phyloP scores from a whole-genome alignment of 2,797 vertebrate genomes.

The Sylvia borin region DNA sequence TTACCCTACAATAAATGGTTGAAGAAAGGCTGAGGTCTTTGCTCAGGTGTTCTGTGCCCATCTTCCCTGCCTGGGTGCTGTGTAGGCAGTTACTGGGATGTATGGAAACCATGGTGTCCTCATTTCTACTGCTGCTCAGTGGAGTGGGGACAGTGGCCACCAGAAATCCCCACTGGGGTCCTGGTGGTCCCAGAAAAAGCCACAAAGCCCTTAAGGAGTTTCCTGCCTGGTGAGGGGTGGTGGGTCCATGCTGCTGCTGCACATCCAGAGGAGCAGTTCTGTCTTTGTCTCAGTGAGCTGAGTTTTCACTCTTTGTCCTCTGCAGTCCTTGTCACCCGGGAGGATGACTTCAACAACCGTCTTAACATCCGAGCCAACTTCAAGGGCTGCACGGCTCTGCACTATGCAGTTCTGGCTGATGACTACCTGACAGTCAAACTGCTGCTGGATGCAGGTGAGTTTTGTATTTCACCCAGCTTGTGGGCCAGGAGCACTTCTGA shows the following conservation, averaged over 20 bases:
- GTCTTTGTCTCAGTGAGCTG: background rate
- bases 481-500: background rate
- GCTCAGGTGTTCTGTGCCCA: background rate
- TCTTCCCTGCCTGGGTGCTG: background rate
- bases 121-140: background rate
- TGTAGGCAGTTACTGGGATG: no score
- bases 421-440: conserved; percentile 81
- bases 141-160: background rate
- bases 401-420: conserved; percentile 91
- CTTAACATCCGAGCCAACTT: conserved; percentile 92
- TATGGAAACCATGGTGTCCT: background rate
- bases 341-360: conserved; percentile 94
- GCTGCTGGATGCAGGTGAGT: conserved; percentile 86
- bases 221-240: background rate
- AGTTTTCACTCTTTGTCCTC: background rate
- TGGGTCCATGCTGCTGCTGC: background rate
- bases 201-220: background rate
- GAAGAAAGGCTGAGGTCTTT: background rate
- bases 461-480: rapidly evolving
- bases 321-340: conserved; percentile 90
- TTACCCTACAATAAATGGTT: background rate
- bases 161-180: background rate
- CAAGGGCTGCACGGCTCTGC: conserved; percentile 89
- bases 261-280: rapidly evolving
- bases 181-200: background rate